phyloP scores from a whole-genome alignment of 2,797 vertebrate genomes.

The Anguilla anguilla region DNA sequence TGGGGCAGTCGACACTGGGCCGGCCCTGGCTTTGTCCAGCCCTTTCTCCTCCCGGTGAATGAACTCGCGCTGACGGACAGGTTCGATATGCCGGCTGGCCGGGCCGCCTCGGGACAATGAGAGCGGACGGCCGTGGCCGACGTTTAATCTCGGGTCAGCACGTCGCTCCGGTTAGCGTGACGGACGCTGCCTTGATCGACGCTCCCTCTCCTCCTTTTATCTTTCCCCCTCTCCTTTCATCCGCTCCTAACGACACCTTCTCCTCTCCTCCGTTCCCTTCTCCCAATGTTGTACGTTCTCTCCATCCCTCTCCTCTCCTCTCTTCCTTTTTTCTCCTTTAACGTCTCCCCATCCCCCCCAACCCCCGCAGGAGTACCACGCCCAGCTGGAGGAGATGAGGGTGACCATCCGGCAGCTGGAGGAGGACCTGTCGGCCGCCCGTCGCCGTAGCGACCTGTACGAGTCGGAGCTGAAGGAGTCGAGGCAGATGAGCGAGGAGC shows the following conservation, averaged over 20 bases:
- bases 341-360: neutral
- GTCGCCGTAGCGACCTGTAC: conserved; percentile 93
- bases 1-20: neutral
- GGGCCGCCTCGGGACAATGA: neutral
- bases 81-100: neutral
- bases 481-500: conserved; percentile 87
- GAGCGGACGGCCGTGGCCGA: neutral
- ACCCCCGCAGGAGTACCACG: conserved; percentile 87
- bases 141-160: neutral
- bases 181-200: neutral
- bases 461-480: conserved; percentile 94
- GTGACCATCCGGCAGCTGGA: conserved; percentile 95
- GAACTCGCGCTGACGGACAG: neutral
- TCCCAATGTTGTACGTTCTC: neutral
- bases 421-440: conserved; percentile 94
- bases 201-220: neutral
- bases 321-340: neutral
- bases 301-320: neutral
- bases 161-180: neutral
- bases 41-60: neutral
- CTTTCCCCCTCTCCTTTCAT: neutral
- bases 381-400: conserved; percentile 96
- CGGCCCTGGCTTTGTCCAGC: neutral
- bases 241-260: neutral
- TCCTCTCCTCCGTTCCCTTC: neutral